Percentiles rank a stretch among this genome's conserved stretches.
These are phyloP conservation scores for Diploptera punctata DNA, from an alignment of 2,888 invertebrate genomes.

Conservation along the genomic window DNA sequence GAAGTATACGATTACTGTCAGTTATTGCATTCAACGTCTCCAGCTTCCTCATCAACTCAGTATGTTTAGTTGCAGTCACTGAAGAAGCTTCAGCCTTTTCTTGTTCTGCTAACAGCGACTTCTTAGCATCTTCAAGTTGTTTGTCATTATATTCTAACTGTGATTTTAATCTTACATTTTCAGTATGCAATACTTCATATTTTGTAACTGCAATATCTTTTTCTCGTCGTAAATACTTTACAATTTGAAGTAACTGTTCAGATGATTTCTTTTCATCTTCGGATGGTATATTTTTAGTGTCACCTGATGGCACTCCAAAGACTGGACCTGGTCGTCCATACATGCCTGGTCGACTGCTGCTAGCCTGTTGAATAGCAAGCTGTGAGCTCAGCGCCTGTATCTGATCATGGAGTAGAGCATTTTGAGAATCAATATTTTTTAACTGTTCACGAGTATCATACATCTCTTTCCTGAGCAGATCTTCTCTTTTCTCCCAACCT, in stretches of 20 bases:
- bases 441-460: slow-evolving; percentile 71
- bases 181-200: slow-evolving; percentile 84
- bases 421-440: slow-evolving; percentile 79
- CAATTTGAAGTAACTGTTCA: slow-evolving; percentile 85
- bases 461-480: slow-evolving; percentile 67
- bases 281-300: slow-evolving; percentile 60
- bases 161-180: slow-evolving; percentile 78
- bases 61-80: slow-evolving; percentile 81
- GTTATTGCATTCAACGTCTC: slow-evolving; percentile 92
- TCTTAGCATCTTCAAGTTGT: slow-evolving; percentile 75
- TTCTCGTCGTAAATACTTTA: slow-evolving; percentile 87
- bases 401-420: slow-evolving; percentile 81
- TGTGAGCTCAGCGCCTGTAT: slow-evolving; percentile 81
- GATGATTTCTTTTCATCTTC: slow-evolving; percentile 78
- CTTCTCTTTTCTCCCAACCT: slow-evolving; percentile 72
- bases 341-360: background rate
- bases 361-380: slow-evolving; percentile 64
- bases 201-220: slow-evolving; percentile 89
- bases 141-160: slow-evolving; percentile 67
- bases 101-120: slow-evolving; percentile 69
- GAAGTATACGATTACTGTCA: slow-evolving; percentile 88
- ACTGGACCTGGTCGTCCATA: slow-evolving; percentile 50
- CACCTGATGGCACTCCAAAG: slow-evolving; percentile 42
- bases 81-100: slow-evolving; percentile 77
- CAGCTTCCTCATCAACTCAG: slow-evolving; percentile 86